Base-by-base conservation (phyloP, 2,888 invertebrate species). In the Zaprionus bogoriensis region DNA sequence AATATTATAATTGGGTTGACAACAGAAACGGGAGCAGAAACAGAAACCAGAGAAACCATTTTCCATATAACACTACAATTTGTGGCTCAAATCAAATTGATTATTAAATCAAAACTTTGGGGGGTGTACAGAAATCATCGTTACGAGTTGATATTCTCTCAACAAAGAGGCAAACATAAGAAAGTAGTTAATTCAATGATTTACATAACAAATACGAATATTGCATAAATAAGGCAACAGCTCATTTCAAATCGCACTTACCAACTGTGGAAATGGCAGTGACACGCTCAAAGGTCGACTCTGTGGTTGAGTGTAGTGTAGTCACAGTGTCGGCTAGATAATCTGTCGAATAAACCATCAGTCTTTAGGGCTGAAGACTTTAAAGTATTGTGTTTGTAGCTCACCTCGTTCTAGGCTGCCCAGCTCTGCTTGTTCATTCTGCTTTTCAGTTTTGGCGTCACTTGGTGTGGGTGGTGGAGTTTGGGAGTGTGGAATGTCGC, bases 381-480 rank as follows among this genome's bases (percentile, higher is more conserved):
- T 2, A 14, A n/a, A 7, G 5, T 30, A n/a, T 17, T 1, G 9
- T 3, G 7, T 3, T 4, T 12, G 9, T 0, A 9, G 30, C 57
- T 57, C 50, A 87, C 87, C 85, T 23, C 50, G 63, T 55, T 87
- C 85, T 48, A 81, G 27, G 45, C 66, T 67, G 46, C 65, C 71
- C 17, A 77, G 53, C 3, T 50, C 64, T 7, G 71, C 22, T 51
- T 74, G 67, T 39, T 78, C 78, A 38, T 69, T 77, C 62, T 85
- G 83, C 51, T 85, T 85, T n/a, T 84, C 83, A 20, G 67, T 46
- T 67, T 77, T 74, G 17, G 74, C 70, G 44, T 91, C 90, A 63
- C 88, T 90, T 42, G 91, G 91, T 63, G 91, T 91, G 61, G 91
- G 91, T 62, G 91, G 91, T 58, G 91, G 91, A 64, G 91, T 91